These are phyloP conservation scores for Diorhabda elongata DNA, from an alignment of 1,140 invertebrate genomes.

Conservation along the genomic window DNA sequence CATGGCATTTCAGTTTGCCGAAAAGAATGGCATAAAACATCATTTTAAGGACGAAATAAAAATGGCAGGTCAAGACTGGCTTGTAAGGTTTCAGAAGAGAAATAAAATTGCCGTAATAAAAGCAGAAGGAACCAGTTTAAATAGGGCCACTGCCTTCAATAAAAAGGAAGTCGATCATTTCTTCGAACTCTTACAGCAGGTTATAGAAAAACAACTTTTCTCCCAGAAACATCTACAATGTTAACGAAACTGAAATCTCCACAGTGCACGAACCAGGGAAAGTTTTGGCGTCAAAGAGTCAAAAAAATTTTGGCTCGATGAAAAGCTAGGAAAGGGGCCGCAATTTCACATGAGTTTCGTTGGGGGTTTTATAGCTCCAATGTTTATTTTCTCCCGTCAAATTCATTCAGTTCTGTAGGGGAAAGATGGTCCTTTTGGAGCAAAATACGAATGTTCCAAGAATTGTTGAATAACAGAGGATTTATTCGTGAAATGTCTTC, in stretches of 20 bases:
- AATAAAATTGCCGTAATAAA: slow-evolving; percentile 43
- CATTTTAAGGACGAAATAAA: background rate
- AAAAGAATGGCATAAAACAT: slow-evolving; percentile 16
- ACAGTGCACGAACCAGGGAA: slow-evolving; percentile 48
- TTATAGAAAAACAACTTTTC: slow-evolving; percentile 44
- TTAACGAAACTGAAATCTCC: slow-evolving; percentile 49
- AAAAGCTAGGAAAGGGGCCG: slow-evolving; percentile 13
- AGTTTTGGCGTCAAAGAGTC: slow-evolving; percentile 44
- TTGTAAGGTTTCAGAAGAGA: slow-evolving; percentile 5
- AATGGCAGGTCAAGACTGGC: slow-evolving; percentile 6
- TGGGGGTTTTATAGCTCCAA: slow-evolving; percentile 43
- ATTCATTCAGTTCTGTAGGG: slow-evolving; percentile 8
- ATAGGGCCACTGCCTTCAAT: slow-evolving; percentile 25
- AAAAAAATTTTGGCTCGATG: slow-evolving; percentile 46
- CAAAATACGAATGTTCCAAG: slow-evolving; percentile 35
- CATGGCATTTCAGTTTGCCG: slow-evolving; percentile 8
- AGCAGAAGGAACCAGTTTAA: slow-evolving; percentile 27
- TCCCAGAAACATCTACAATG: slow-evolving; percentile 46
- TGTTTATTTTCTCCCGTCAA: slow-evolving; percentile 43
- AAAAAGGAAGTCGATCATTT: slow-evolving; percentile 31
- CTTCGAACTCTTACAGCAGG: slow-evolving; percentile 35
- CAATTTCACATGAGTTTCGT: slow-evolving; percentile 32
- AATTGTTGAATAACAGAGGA: slow-evolving; percentile 45
- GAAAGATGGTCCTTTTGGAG: slow-evolving; percentile 44
- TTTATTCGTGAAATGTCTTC: slow-evolving; percentile 39